Conservation (phyloP, 2,888 invertebrate species). For the Drosophila fulvimacula region DNA sequence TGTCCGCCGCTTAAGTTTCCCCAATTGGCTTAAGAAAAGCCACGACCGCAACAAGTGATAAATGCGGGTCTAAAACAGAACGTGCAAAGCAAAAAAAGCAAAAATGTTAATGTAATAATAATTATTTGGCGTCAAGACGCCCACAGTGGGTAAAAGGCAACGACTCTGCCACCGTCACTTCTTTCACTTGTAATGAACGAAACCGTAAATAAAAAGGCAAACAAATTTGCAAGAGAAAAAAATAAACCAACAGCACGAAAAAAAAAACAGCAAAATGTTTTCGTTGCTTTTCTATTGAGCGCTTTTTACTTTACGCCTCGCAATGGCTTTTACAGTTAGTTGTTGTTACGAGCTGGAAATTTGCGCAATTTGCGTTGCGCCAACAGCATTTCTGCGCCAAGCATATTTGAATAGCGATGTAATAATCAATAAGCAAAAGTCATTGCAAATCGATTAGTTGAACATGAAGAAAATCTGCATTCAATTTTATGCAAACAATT, state of each 20-base stretch:
- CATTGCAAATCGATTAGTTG: constrained; percentile 26
- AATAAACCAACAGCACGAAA: not conserved
- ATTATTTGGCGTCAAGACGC: constrained; percentile 56
- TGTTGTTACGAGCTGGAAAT: constrained; percentile 30
- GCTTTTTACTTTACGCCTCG: constrained; percentile 60
- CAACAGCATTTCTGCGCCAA: constrained; percentile 10
- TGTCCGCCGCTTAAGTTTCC: constrained; percentile 45
- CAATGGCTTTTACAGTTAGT: constrained; percentile 17
- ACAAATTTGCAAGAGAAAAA: constrained; percentile 17
- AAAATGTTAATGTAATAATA: constrained; percentile 74
- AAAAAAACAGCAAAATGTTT: constrained; percentile 9
- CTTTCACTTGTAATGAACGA: constrained; percentile 29
- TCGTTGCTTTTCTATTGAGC: constrained; percentile 29
- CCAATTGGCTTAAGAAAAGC: constrained; percentile 65
- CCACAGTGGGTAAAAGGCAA: constrained; percentile 39
- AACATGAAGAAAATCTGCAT: not conserved
- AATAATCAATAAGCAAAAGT: constrained; percentile 20
- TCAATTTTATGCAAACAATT: not conserved
- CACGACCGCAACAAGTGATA: constrained; percentile 24
- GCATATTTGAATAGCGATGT: constrained; percentile 15
- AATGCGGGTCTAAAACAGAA: constrained; percentile 37
- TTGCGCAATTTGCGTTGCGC: constrained; percentile 23
- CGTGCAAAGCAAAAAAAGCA: constrained; percentile 21
- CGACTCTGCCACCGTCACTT: constrained; percentile 14
- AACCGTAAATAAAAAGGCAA: constrained; percentile 16